These are phyloP conservation scores for Ethmia dodecea DNA, from an alignment of 2,888 invertebrate species.

Conservation along the genomic window DNA sequence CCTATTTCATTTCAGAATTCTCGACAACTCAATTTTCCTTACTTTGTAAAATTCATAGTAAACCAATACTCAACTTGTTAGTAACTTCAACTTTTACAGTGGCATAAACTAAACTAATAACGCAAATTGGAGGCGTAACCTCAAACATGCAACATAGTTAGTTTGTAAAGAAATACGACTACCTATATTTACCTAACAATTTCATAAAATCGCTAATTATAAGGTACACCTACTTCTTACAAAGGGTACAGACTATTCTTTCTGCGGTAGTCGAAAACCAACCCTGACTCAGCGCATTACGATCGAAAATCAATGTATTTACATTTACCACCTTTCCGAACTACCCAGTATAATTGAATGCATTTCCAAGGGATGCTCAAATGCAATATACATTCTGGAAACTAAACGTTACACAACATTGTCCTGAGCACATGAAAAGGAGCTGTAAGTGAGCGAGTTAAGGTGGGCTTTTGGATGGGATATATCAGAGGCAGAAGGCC, in stretches of 20 bases:
- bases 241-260: slow-evolving; percentile 52
- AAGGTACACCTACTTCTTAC: slow-evolving; percentile 60
- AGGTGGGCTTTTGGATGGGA: slow-evolving; percentile 21
- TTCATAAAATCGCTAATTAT: slow-evolving; percentile 71
- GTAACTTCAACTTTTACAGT: slow-evolving; percentile 7
- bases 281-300: slow-evolving; percentile 23
- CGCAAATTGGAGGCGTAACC: slow-evolving; percentile 26
- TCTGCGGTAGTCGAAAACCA: slow-evolving; percentile 12
- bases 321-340: slow-evolving; percentile 27
- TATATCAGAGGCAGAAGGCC: slow-evolving; percentile 14
- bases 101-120: slow-evolving; percentile 21
- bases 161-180: slow-evolving; percentile 30
- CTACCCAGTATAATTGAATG: slow-evolving; percentile 39
- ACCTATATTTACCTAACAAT: slow-evolving; percentile 68
- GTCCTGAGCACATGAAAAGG: too few species aligned
- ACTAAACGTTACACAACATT: not conserved
- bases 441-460: not conserved
- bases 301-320: slow-evolving; percentile 22
- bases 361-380: slow-evolving; percentile 72
- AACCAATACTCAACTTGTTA: slow-evolving; percentile 7
- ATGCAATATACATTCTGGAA: slow-evolving; percentile 44
- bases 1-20: not conserved
- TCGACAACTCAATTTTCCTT: slow-evolving; percentile 9
- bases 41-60: slow-evolving; percentile 8
- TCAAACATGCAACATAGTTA: slow-evolving; percentile 31